Conservation (phyloP, 2,797 vertebrate genomes). For the Eupleurogrammus muticus region DNA sequence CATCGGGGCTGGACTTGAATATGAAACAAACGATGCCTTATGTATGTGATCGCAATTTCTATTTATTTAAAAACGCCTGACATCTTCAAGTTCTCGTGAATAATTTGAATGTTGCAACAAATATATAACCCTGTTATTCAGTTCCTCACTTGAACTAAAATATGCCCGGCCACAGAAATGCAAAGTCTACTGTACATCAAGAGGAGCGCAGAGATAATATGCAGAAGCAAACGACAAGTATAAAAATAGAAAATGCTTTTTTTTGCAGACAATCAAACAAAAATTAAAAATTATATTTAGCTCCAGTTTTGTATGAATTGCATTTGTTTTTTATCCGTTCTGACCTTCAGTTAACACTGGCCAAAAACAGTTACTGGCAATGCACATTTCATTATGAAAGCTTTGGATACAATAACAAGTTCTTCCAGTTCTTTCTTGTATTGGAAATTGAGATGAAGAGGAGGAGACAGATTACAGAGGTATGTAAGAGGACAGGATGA, state of each 20-base stretch:
- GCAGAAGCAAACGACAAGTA: not conserved
- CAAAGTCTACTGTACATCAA: slow-evolving; percentile 2
- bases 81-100: slow-evolving; percentile 9
- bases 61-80: slow-evolving; percentile 5
- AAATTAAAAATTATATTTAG: not conserved
- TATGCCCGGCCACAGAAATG: not conserved
- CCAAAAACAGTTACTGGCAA: slow-evolving; percentile 5
- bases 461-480: slow-evolving; percentile 24
- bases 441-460: slow-evolving; percentile 8
- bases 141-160: slow-evolving; percentile 16
- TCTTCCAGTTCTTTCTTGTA: slow-evolving; percentile 1
- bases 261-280: not conserved
- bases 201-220: not conserved
- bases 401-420: not conserved
- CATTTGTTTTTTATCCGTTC: not conserved
- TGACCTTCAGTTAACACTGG: slow-evolving; percentile 10
- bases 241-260: not conserved
- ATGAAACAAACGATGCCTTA: slow-evolving; percentile 24
- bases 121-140: slow-evolving; percentile 2
- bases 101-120: slow-evolving; percentile 13
- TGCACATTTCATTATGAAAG: slow-evolving; percentile 3
- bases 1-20: slow-evolving; percentile 35
- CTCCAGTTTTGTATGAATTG: not conserved
- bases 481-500: slow-evolving; percentile 28
- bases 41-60: slow-evolving; percentile 13